Base-by-base conservation (phyloP, 2,113 vertebrate genomes). In the Neolamprologus variostigma region DNA sequence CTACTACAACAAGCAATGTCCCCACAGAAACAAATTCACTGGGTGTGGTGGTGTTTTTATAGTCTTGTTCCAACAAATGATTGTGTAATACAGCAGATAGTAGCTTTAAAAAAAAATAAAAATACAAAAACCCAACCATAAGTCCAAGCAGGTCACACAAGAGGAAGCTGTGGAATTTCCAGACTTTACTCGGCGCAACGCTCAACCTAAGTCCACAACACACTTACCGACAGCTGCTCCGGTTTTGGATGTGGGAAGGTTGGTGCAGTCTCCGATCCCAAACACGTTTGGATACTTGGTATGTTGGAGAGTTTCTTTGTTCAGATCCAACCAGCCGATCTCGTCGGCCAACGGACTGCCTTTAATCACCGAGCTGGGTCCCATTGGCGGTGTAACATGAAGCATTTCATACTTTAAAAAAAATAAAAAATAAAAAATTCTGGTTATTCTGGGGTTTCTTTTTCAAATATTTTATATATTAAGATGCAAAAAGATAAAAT, bases 331-430 rank as follows among this genome's bases (percentile, higher is more conserved):
- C 98, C 98, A 99, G 81, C 99, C 98, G 0, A 4, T 78, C 55
- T 89, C 89, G 82, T 99, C 98, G 0, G 97, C 96, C 91, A 99
- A 93, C 1, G 94, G 91, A 63, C 97, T 98, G 11, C 83, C 95
- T 94, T 98, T 95, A 13, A 99, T 88, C 5, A 97, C 98, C 1
- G 95, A 93, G 23, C 93, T 97, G 10, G 98, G 95, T 57, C 98
- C 98, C 99, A 99, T 99, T 0, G 99, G 99, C 3, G 99, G 99
- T 1, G 98, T 99, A 33, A 99, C 98, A 7, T 99, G 99, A 82
- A 99, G 98, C 98, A 99, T 99, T 94, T 97, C 98, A 89, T 99
- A 99, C 99, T 99, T 57, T 53, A 14, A 5, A 87, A 85, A 5
- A 54, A 54, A n/a, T 2, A 4, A 13, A 23, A 23, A 4, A 47